phyloP scores from a whole-genome alignment of 2,113 vertebrate genomes.

The Eulacestoma nigropectus region DNA sequence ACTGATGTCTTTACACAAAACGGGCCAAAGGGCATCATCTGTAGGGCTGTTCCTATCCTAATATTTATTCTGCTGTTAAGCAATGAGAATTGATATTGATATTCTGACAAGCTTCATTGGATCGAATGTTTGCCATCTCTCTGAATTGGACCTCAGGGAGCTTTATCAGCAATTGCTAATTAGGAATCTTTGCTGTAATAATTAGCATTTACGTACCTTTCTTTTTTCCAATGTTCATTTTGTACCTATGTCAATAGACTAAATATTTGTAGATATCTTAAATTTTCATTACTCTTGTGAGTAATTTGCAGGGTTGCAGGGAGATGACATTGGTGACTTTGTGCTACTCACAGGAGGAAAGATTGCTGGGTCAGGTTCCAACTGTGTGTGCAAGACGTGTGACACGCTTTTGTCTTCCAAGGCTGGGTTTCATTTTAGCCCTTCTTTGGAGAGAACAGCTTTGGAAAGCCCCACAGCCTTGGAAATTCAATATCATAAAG shows the following conservation, averaged over 20 bases:
- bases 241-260: not conserved
- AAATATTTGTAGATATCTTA: not conserved
- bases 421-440: not conserved
- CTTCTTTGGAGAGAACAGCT: not conserved
- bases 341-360: not conserved
- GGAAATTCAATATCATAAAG: not conserved
- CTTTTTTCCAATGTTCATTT: not conserved
- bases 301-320: not conserved
- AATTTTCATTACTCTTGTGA: not conserved
- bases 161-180: not conserved
- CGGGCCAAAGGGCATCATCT: not conserved
- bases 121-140: not conserved
- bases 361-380: not conserved
- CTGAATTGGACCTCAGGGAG: not conserved
- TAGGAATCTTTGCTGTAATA: not conserved
- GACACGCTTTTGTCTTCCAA: not conserved
- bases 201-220: not conserved
- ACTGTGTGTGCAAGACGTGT: accelerated
- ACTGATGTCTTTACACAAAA: not conserved
- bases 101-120: not conserved
- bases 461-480: not conserved
- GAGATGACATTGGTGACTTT: not conserved
- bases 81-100: not conserved
- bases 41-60: not conserved
- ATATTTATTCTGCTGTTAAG: not conserved